phyloP scores from a whole-genome alignment of 1,140 invertebrate species.

The Latrodectus geometricus region DNA sequence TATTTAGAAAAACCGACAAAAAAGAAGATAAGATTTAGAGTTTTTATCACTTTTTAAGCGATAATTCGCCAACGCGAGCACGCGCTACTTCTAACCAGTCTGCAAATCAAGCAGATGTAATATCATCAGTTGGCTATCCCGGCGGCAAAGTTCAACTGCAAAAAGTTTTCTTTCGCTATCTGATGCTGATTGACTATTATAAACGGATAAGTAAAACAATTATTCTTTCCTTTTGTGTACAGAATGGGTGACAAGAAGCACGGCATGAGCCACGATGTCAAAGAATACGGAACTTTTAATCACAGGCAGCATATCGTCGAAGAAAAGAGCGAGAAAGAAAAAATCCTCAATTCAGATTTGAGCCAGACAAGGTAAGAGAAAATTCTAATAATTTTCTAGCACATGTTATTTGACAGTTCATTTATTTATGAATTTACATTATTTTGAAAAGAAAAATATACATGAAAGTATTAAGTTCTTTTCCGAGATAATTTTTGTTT shows the following conservation, averaged over 20 bases:
- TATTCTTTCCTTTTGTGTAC: constrained; percentile 18
- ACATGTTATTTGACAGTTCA: too few relatives aligned
- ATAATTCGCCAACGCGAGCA: constrained; percentile 28
- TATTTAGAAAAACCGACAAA: background rate
- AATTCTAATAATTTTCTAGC: too few relatives aligned
- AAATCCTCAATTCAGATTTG: constrained; percentile 17
- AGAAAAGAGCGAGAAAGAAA: constrained; percentile 24
- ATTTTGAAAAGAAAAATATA: too few relatives aligned
- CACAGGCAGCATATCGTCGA: background rate
- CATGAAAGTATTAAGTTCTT: too few relatives aligned
- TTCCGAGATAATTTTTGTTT: too few relatives aligned
- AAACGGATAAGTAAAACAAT: constrained; percentile 23
- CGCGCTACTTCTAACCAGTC: background rate
- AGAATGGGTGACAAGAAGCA: constrained; percentile 41
- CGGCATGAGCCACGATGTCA: constrained; percentile 29
- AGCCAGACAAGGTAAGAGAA: constrained; percentile 4
- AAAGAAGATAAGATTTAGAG: background rate
- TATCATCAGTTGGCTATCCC: constrained; percentile 2
- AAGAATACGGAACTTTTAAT: constrained; percentile 48
- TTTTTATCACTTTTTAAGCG: constrained; percentile 13
- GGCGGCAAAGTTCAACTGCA: background rate
- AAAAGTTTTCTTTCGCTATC: background rate
- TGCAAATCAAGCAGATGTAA: constrained; percentile 4
- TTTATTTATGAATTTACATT: too few relatives aligned
- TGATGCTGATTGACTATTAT: background rate